Evolutionary conservation across 2,888 invertebrate genomes (phyloP), one percentile per base, ranked within the genome.

Genomic region (Apamea crenata): DNA sequence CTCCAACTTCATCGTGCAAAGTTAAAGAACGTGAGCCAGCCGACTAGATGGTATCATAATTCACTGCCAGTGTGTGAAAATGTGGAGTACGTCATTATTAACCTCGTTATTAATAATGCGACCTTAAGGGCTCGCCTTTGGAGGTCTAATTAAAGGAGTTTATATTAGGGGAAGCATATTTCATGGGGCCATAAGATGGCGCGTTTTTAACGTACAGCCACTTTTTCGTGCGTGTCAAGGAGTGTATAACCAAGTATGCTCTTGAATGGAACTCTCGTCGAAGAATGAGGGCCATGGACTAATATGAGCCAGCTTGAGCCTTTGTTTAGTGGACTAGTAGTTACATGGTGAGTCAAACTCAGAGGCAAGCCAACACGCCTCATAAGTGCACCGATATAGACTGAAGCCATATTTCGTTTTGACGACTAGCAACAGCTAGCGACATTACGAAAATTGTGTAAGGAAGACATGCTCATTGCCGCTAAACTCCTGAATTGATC

Each of bases 31-130:
- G 75, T 70, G 69, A 44, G 78, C 79, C 71, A 79, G 77, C 75
- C 53, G 72, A 84, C 87, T 87, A 76, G 85, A 84, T 73, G 40
- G 72, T 59, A 77, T 75, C 74, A 79, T 83, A 80, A 80, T 88
- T 85, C 77, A 87, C 44, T 50, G 67, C 72, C 73, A 74, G 74
- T 59, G 68, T 77, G 74, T 78, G 74, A 79, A 77, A 76, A 79
- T 68, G 70, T 75, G 50, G 61, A 80, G 80, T 78, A 65, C 44
- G 72, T 84, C 72, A 86, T 86, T 81, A 81, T 87, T 78, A 81
- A 84, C 67, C 65, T 73, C 69, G 61, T 80, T 85, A 87, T 88
- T 88, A 85, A 88, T 85, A 83, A 77, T 73, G 66, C 50, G 77
- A 79, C 67, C 70, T 77, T 67, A 32, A 67, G 77, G 65, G n/a